phyloP scores from a whole-genome alignment of 2,113 vertebrate genomes.

The Fulmarus glacialis region DNA sequence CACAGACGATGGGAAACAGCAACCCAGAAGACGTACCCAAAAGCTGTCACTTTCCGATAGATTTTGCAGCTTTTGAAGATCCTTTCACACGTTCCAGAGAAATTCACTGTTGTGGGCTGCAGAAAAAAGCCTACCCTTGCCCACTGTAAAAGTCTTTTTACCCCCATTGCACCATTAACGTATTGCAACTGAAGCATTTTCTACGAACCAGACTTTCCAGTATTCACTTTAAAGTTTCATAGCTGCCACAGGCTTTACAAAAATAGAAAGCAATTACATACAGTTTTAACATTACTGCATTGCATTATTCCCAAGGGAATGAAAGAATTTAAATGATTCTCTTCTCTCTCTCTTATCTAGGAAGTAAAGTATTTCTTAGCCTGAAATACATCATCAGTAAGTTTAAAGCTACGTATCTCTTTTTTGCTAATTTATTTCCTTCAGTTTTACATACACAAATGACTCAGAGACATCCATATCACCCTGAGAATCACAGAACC shows the following conservation, averaged over 20 bases:
- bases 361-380: background rate
- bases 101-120: background rate
- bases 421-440: background rate
- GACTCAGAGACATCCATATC: background rate
- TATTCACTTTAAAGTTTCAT: background rate
- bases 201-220: background rate
- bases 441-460: background rate
- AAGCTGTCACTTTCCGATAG: background rate
- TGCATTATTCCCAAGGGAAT: slow-evolving; percentile 3
- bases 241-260: background rate
- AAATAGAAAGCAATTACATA: slow-evolving; percentile 60
- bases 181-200: background rate
- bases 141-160: background rate
- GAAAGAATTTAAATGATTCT: background rate
- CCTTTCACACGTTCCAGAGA: background rate
- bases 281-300: slow-evolving; percentile 13
- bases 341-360: background rate
- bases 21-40: background rate
- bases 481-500: background rate
- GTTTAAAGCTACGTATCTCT: background rate
- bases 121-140: background rate
- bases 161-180: background rate
- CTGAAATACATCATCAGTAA: background rate
- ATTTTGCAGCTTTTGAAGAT: background rate
- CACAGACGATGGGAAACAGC: background rate